Evolutionary conservation across 2,888 invertebrate genomes (phyloP), one percentile per base, ranked within the genome.

Genomic region (Aphrophora alni): DNA sequence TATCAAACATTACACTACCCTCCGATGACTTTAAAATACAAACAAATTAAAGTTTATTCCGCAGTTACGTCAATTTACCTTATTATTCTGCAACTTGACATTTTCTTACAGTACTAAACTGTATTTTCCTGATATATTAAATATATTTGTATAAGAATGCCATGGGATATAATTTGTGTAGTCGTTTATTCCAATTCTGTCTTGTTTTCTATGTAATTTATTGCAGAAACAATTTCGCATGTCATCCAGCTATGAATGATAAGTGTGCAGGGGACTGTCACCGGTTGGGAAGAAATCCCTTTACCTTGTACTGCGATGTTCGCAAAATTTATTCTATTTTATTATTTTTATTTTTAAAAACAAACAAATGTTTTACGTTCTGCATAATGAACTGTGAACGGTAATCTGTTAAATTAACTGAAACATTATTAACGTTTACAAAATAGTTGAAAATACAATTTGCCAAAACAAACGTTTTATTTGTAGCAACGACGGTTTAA

Each of bases 201-300:
- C 59, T 59, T 21, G 59, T 21, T 59, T n/a, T 21, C 21, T 21
- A 4, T 21, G 21, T 59, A 59, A 59, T 59, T 59, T 59, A 59
- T 59, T 59, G 59, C 21, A 59, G 59, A 59, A 59, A 59, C 59
- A 59, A 59, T 59, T 59, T 59, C 14, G 59, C 59, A 59, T 59
- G 59, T 59, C 59, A 21, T 21, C 2, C 59, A 59, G 59, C 21
- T 21, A 59, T 59, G 59, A 59, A 21, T 59, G 59, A 59, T 59
- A 44, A 59, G 59, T 59, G 33, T 59, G n/a, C 59, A 14, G 21
- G 59, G 5, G 21, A 21, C 59, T 59, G 59, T 59, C 59, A 59
- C 59, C 59, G 59, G 21, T 21, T 21, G 44, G 44, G 14, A 44
- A 44, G 44, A 10, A 44, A 44, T 10, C 44, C 33, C 8, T 14